phyloP scores from a whole-genome alignment of 2,113 vertebrate species.

The Cairina moschata region DNA sequence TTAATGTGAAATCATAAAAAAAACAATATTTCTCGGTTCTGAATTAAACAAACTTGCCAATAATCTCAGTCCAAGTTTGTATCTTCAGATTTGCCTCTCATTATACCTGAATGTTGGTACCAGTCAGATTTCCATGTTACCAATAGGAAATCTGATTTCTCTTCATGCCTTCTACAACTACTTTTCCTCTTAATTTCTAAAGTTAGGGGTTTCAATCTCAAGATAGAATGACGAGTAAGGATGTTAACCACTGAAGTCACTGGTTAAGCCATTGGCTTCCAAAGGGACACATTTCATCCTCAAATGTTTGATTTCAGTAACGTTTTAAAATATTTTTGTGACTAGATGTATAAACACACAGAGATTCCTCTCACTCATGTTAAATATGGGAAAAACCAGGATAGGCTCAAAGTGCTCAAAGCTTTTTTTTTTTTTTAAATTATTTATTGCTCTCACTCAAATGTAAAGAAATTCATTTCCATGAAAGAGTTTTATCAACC shows the following conservation, averaged over 20 bases:
- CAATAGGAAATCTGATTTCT: background rate
- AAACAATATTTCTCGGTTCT: background rate
- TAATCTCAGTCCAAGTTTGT: background rate
- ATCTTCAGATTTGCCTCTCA: background rate
- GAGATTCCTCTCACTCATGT: background rate
- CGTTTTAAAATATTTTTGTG: background rate
- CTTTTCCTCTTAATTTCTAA: background rate
- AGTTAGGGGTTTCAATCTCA: background rate
- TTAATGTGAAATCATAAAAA: background rate
- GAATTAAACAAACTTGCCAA: background rate
- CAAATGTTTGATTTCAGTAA: background rate
- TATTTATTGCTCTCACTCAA: background rate
- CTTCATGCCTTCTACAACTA: background rate
- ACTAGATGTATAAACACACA: background rate
- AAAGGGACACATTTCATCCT: background rate
- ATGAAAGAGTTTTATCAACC: background rate
- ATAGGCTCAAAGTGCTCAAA: background rate
- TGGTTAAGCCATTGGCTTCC: background rate
- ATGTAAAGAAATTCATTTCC: background rate
- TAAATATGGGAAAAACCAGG: background rate
- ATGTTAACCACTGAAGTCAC: background rate
- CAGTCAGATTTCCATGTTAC: background rate
- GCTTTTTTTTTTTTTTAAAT: background rate
- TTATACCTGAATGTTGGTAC: background rate
- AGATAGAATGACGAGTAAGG: background rate